Percentiles rank a stretch among this genome's conserved stretches.
Evolutionary conservation across 2,113 vertebrate species (phyloP).

Genomic region (Mastomys coucha): DNA sequence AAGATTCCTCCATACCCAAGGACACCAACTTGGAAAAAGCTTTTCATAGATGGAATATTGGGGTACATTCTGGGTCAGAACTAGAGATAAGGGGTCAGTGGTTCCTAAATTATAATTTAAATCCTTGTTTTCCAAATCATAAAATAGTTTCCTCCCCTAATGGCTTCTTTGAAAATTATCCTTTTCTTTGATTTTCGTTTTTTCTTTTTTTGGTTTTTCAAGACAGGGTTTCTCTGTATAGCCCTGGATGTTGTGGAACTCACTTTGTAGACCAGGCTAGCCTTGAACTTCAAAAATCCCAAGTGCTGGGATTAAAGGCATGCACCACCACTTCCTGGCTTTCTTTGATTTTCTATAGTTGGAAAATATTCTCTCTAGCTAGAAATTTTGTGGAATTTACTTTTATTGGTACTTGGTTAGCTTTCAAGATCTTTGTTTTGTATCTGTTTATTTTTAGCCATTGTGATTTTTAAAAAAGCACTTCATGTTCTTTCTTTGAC

Average conservation of each 20-base stretch:
- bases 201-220: too few species aligned
- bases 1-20: neutral
- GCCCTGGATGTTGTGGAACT: too few species aligned
- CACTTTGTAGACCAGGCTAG: too few species aligned
- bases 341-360: slow-evolving; percentile 14
- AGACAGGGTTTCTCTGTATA: too few species aligned
- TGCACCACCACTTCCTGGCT: neutral
- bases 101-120: neutral
- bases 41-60: neutral
- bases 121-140: neutral
- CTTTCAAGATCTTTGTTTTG: neutral
- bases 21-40: neutral
- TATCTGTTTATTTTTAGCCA: neutral
- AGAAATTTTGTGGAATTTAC: neutral
- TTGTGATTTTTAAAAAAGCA: neutral
- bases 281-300: too few species aligned
- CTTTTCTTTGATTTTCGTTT: too few species aligned
- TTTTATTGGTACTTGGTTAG: neutral
- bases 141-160: neutral
- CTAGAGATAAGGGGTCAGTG: neutral
- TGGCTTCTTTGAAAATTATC: neutral
- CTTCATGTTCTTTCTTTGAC: neutral
- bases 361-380: neutral
- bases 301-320: too few species aligned
- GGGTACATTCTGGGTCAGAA: too few species aligned